Conservation (phyloP, 2,797 vertebrate species). For the Heteromormyrus szaboi region DNA sequence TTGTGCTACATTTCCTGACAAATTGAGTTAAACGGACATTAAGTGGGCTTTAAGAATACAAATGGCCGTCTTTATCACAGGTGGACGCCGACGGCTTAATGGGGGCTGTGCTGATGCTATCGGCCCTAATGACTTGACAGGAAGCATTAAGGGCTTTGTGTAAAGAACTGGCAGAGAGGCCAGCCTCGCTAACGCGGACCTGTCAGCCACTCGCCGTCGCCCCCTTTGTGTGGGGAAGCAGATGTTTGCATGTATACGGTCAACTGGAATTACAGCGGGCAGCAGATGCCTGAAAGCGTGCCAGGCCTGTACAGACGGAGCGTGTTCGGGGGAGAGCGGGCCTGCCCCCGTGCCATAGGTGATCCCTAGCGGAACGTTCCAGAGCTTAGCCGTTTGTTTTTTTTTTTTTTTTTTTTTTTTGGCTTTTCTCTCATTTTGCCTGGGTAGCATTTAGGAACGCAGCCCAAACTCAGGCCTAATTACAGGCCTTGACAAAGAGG, state of each 20-base stretch:
- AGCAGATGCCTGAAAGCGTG: constrained; percentile 95
- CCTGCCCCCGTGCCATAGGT: constrained; percentile 85
- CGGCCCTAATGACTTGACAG: constrained; percentile 98
- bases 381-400: constrained; percentile 56
- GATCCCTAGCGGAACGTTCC: constrained; percentile 72
- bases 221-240: constrained; percentile 81
- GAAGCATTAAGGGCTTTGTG: constrained; percentile 97
- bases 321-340: constrained; percentile 79
- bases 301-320: constrained; percentile 90
- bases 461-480: constrained; percentile 40
- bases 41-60: constrained; percentile 99
- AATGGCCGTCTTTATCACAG: constrained; percentile 99
- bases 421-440: constrained; percentile 50
- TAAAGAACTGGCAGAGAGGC: constrained; percentile 80
- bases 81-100: constrained; percentile 99
- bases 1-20: constrained; percentile 99
- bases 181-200: constrained; percentile 78
- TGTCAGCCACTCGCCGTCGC: constrained; percentile 79
- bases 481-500: constrained; percentile 36
- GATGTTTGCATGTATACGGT: constrained; percentile 91
- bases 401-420: not conserved
- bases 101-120: constrained; percentile 95
- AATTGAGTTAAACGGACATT: constrained; percentile 99
- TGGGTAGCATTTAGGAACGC: constrained; percentile 46
- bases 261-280: constrained; percentile 85